These are phyloP conservation scores for Asbolus verrucosus DNA, from an alignment of 1,140 invertebrate genomes.

Conservation along the genomic window DNA sequence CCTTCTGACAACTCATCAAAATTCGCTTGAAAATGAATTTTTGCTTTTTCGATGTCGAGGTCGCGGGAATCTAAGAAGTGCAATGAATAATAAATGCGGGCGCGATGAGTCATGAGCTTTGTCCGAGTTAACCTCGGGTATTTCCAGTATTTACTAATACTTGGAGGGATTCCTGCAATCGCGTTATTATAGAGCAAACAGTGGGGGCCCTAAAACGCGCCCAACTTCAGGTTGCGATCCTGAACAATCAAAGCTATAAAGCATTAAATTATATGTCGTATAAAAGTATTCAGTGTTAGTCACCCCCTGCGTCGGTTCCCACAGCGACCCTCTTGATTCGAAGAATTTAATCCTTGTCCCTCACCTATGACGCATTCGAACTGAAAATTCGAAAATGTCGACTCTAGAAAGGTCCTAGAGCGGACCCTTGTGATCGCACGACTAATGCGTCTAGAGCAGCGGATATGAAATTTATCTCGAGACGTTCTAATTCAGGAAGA, in stretches of 20 bases:
- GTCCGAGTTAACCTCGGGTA: neutral
- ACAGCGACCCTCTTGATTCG: slow-evolving; percentile 47
- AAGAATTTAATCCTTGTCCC: slow-evolving; percentile 48
- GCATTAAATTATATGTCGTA: slow-evolving; percentile 52
- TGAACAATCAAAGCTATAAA: slow-evolving; percentile 49
- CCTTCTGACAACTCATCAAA: neutral
- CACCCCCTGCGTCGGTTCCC: slow-evolving; percentile 47
- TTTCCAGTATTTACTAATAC: too few relatives aligned
- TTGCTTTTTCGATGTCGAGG: too few relatives aligned
- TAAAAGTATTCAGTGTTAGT: slow-evolving; percentile 51
- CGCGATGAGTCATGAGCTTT: slow-evolving; percentile 11
- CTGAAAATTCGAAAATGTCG: neutral
- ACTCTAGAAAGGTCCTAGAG: neutral
- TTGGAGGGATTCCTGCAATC: too few relatives aligned
- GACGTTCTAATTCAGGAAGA: neutral
- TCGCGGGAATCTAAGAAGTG: slow-evolving; percentile 17
- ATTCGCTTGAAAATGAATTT: too few relatives aligned
- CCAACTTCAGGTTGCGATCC: slow-evolving; percentile 1
- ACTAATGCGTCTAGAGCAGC: too few relatives aligned
- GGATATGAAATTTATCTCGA: neutral
- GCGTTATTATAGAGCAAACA: neutral
- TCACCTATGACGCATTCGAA: slow-evolving; percentile 50
- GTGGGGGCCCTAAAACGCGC: too few relatives aligned
- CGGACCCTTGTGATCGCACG: neutral
- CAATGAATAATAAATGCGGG: slow-evolving; percentile 28